Evolutionary conservation across 1,140 invertebrate species (phyloP).

Genomic region (Agrilus planipennis): DNA sequence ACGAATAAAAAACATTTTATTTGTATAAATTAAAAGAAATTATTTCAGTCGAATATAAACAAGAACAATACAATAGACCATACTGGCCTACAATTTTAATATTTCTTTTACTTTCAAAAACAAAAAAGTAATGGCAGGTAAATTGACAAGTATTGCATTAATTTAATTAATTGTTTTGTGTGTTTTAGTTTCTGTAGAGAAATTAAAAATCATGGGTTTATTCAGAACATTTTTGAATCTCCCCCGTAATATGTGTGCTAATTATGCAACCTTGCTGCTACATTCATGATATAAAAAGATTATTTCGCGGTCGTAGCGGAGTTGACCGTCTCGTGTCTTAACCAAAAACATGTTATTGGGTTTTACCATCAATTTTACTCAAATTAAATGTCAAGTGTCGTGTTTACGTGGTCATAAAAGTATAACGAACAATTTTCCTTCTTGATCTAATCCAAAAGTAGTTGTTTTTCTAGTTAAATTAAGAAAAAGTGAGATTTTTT

Average conservation of each 20-base stretch:
- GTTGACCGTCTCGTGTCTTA: constrained; percentile 23
- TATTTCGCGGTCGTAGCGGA: constrained; percentile 8
- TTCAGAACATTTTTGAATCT: too few species aligned
- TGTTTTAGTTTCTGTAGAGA: too few species aligned
- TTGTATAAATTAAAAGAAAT: not conserved
- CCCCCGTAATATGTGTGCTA: too few species aligned
- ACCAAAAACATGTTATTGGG: constrained; percentile 33
- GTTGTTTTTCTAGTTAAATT: constrained; percentile 29
- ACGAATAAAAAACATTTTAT: too few species aligned
- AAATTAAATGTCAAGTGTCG: constrained; percentile 32
- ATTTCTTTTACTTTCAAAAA: too few species aligned
- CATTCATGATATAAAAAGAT: constrained; percentile 3
- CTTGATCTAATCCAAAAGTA: constrained; percentile 34
- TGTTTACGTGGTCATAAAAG: constrained; percentile 26
- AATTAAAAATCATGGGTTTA: too few species aligned
- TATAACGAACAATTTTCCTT: constrained; percentile 31
- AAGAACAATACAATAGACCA: too few species aligned
- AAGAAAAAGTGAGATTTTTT: constrained; percentile 26
- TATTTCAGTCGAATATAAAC: too few species aligned
- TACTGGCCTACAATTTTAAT: too few species aligned
- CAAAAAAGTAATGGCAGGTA: too few species aligned
- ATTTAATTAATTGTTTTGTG: too few species aligned
- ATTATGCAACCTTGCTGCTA: constrained; percentile 5
- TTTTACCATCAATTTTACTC: constrained; percentile 25
- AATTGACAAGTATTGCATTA: too few species aligned